Evolutionary conservation across 1,140 invertebrate species (phyloP).

Genomic region (Dolichoris vasculosae): DNA sequence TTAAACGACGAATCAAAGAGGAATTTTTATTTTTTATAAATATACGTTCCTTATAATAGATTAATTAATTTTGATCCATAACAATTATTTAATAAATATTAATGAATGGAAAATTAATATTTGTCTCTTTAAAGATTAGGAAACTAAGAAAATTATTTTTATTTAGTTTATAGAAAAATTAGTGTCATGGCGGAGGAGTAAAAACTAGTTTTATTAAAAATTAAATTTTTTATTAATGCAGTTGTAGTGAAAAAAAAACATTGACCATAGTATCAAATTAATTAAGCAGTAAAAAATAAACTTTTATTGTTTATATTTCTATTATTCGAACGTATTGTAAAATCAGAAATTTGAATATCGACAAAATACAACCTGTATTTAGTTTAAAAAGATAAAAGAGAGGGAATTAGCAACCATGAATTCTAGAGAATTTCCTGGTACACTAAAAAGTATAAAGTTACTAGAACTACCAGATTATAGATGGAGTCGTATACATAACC

Average conservation of each 20-base stretch:
- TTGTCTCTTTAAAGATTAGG: background rate
- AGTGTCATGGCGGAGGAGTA: background rate
- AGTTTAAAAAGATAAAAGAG: slow-evolving; percentile 8
- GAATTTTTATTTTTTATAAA: background rate
- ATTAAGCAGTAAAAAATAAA: background rate
- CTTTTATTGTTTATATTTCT: background rate
- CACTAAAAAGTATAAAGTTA: no score
- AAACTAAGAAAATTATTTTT: background rate
- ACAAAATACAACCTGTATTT: background rate
- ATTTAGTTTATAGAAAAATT: no score
- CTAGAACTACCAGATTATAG: background rate
- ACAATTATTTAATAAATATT: background rate
- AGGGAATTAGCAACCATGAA: background rate
- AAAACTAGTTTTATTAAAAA: background rate
- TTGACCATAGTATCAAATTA: background rate
- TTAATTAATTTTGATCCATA: background rate
- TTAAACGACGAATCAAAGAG: slow-evolving; percentile 29
- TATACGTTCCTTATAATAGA: background rate
- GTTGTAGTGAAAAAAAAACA: background rate
- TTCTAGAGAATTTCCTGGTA: no score
- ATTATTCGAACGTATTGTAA: background rate
- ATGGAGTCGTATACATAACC: slow-evolving; percentile 39
- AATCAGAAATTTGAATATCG: slow-evolving; percentile 1
- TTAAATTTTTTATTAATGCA: background rate
- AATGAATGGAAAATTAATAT: background rate